Evolutionary conservation across 2,888 invertebrate genomes (phyloP).

Genomic region (Euzophera pinguis): DNA sequence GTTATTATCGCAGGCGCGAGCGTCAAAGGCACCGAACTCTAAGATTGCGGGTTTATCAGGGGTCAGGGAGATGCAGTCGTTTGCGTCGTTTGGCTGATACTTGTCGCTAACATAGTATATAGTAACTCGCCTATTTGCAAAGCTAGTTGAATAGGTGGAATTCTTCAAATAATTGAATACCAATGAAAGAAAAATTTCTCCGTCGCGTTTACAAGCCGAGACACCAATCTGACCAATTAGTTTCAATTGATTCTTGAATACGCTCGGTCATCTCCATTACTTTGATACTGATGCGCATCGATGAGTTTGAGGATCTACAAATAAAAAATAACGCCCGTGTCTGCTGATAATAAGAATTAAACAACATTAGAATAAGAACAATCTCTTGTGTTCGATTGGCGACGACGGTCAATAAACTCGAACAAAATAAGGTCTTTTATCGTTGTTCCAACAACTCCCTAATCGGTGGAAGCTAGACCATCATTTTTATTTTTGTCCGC

Average conservation of each 20-base stretch:
- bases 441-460: no score
- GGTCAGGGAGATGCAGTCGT: conserved; percentile 47
- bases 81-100: conserved; percentile 1
- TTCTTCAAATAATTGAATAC: conserved; percentile 3
- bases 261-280: conserved; percentile 32
- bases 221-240: conserved; percentile 55
- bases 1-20: conserved; percentile 49
- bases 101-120: conserved; percentile 3
- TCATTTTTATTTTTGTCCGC: no score
- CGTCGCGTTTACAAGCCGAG: conserved; percentile 27
- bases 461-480: no score
- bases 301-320: conserved; percentile 10
- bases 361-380: no score
- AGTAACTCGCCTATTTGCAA: conserved; percentile 5
- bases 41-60: conserved; percentile 61
- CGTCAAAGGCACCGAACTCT: conserved; percentile 47
- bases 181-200: conserved; percentile 24
- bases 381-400: no score
- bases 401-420: no score
- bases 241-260: conserved; percentile 60
- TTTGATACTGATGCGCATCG: conserved; percentile 13
- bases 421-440: no score
- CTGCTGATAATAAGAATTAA: neutral
- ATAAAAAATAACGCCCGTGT: neutral
- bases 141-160: neutral